A percentile compares a stretch with the other conserved stretches of the same genome.
phyloP scores from a whole-genome alignment of 2,113 vertebrate species.

The Rhizomys pruinosus region DNA sequence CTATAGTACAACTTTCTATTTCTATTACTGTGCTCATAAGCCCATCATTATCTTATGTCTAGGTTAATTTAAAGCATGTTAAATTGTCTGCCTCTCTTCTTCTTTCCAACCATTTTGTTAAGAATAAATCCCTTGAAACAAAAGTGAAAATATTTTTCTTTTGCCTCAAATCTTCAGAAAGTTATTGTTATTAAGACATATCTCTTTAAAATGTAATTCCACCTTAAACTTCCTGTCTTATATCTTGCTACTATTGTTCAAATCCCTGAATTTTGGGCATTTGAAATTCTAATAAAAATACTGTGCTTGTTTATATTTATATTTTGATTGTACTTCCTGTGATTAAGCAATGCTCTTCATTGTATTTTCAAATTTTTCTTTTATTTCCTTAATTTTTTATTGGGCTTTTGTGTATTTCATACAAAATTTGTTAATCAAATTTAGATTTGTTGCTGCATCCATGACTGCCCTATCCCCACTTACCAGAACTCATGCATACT shows the following conservation, averaged over 20 bases:
- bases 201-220: background rate
- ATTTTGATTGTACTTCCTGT: background rate
- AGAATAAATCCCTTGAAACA: conserved; percentile 30
- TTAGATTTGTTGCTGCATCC: too few relatives aligned
- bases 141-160: conserved; percentile 42
- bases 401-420: too few relatives aligned
- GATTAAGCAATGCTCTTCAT: background rate
- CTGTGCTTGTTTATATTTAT: background rate
- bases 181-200: background rate
- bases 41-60: background rate
- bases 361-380: background rate
- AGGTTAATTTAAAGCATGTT: background rate
- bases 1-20: background rate
- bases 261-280: background rate
- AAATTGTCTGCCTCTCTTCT: background rate
- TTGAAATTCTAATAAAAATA: background rate
- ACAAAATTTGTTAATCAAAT: too few relatives aligned
- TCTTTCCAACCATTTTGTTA: conserved; percentile 19
- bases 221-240: background rate
- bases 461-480: too few relatives aligned
- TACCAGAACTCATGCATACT: too few relatives aligned
- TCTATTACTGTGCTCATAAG: background rate
- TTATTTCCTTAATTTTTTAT: too few relatives aligned
- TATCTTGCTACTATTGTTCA: conserved; percentile 16
- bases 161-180: conserved; percentile 30